Evolutionary conservation across 2,113 vertebrate species (phyloP), one percentile per base, ranked within the genome.

Genomic region (Puntigrus tetrazona): DNA sequence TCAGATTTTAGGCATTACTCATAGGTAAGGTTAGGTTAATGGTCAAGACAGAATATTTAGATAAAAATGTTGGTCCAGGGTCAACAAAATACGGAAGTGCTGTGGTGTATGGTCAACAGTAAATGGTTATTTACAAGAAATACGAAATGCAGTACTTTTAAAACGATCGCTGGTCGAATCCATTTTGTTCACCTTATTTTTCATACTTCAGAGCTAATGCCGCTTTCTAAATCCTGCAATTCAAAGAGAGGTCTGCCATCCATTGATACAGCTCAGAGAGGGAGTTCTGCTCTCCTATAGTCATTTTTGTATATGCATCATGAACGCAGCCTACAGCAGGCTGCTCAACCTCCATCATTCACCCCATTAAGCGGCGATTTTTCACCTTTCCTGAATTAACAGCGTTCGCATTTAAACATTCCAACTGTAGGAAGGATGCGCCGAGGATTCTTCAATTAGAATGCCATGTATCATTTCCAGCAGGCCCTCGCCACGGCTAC

Each of bases 361-460:
- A 27, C 69, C 47, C 81, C 57, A 83, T 83, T 70, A 84, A 78
- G 16, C 63, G 5, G 57, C 72, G 61, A 84, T 83, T 83, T 83
- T 78, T 83, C 83, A 88, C 86, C 81, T 82, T 84, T 89, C 69
- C 65, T 47, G 81, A 78, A 86, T 89, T 88, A 83, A 86, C 52
- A 67, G 63, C 85, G 76, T 87, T 85, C 86, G 81, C 88, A 88
- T 89, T 88, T 88, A 86, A 86, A 87, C 79, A 81, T 84, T 86
- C 29, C 47, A 38, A 67, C 83, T 74, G 84, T 81, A 86, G 85
- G 57, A 87, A 85, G 81, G 85, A 87, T 81, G 80, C 31, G n/a
- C 63, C 27, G 18, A 78, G 79, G 84, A 88, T 86, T 85, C 88
- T 85, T 84, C 86, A 89, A 86, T 89, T 89, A 89, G 86, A 88